Conservation (phyloP, 2,888 invertebrate genomes). For the Lypha dubia region DNA sequence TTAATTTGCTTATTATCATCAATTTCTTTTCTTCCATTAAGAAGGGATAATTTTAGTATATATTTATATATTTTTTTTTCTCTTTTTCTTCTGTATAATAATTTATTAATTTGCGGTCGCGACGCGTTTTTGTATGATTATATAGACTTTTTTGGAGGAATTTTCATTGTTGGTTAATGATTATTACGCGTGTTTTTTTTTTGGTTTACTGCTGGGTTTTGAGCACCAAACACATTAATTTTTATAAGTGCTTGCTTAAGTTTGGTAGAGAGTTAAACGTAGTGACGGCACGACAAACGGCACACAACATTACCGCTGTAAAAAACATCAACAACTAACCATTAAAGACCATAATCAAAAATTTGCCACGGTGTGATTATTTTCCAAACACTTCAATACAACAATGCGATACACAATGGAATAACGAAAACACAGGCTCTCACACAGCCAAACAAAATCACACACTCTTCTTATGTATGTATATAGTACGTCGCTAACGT, state of each 20-base stretch:
- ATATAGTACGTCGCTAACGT: background rate
- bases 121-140: slow-evolving; percentile 61
- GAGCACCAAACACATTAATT: slow-evolving; percentile 46
- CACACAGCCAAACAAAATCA: slow-evolving; percentile 13
- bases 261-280: slow-evolving; percentile 57
- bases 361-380: slow-evolving; percentile 74
- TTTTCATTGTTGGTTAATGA: slow-evolving; percentile 70
- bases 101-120: slow-evolving; percentile 65
- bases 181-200: slow-evolving; percentile 71
- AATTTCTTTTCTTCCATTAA: slow-evolving; percentile 8
- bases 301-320: slow-evolving; percentile 72
- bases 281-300: slow-evolving; percentile 62
- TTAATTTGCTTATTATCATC: slow-evolving; percentile 34
- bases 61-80: background rate
- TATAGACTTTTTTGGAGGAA: slow-evolving; percentile 51
- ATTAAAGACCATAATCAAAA: slow-evolving; percentile 72
- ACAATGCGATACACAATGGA: slow-evolving; percentile 50
- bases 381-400: slow-evolving; percentile 67
- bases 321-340: slow-evolving; percentile 73
- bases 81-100: background rate
- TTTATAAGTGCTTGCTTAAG: slow-evolving; percentile 47
- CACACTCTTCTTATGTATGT: no score
- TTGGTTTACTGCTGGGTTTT: slow-evolving; percentile 36
- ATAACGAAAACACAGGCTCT: slow-evolving; percentile 32
- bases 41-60: slow-evolving; percentile 63